Evolutionary conservation across 2,797 vertebrate genomes (phyloP).

Genomic region (Crypturellus tataupa): DNA sequence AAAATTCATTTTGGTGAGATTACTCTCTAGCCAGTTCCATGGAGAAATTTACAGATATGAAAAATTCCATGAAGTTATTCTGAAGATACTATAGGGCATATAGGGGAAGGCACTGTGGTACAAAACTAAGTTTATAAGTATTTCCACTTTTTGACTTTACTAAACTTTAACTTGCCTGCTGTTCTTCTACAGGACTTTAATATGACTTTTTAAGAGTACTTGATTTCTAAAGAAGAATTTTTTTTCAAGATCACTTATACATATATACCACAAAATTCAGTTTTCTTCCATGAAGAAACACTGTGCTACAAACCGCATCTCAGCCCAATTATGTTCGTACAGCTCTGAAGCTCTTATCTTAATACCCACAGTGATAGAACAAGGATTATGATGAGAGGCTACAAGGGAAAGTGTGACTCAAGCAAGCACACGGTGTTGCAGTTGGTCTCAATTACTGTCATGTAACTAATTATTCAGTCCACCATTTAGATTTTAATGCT

Average conservation of each 20-base stretch:
- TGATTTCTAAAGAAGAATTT: not conserved
- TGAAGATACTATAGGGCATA: not conserved
- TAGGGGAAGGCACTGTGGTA: not conserved
- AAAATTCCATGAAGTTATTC: not conserved
- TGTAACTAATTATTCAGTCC: constrained; percentile 75
- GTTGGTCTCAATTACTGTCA: constrained; percentile 78
- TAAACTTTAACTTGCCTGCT: not conserved
- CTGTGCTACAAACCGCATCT: not conserved
- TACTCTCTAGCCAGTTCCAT: not conserved
- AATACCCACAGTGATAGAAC: constrained; percentile 64
- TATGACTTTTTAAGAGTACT: not conserved
- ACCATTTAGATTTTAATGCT: constrained; percentile 74
- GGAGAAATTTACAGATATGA: not conserved
- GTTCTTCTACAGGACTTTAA: not conserved
- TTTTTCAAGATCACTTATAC: not conserved
- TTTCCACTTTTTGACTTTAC: not conserved
- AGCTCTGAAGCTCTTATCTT: constrained; percentile 66
- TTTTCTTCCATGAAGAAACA: not conserved
- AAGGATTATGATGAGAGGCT: constrained; percentile 71
- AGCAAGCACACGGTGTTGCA: constrained; percentile 51
- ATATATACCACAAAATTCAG: not conserved
- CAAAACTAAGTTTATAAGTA: not conserved
- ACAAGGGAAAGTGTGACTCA: constrained; percentile 54
- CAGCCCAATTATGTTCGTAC: constrained; percentile 39
- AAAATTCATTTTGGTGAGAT: not conserved